A percentile compares a stretch with the other conserved stretches of the same genome.
These are phyloP conservation scores for Corvus hawaiiensis DNA, from an alignment of 2,113 vertebrate species.

Conservation along the genomic window DNA sequence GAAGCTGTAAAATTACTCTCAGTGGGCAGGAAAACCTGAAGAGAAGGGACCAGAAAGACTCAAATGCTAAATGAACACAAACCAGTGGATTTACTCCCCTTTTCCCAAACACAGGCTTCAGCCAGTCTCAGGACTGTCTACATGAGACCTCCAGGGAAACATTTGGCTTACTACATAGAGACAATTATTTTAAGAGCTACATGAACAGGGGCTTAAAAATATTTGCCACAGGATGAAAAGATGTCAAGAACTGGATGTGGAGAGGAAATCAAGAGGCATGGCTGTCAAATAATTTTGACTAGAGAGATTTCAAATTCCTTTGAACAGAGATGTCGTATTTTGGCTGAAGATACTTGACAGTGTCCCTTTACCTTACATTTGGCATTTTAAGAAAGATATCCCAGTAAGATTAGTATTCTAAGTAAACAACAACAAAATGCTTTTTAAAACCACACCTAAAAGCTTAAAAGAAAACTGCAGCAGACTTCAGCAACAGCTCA, in stretches of 20 bases:
- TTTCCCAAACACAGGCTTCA: background rate
- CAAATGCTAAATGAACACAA: background rate
- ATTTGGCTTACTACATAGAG: background rate
- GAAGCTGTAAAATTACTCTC: background rate
- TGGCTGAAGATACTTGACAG: background rate
- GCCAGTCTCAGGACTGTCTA: background rate
- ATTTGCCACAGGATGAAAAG: background rate
- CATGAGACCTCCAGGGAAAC: background rate
- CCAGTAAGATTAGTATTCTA: slow-evolving; percentile 22
- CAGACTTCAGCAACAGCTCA: background rate
- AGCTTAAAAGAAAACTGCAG: background rate
- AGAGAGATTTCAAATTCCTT: background rate
- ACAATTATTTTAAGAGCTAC: background rate
- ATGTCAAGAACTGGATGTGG: background rate
- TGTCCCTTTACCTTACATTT: slow-evolving; percentile 21
- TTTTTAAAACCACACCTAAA: slow-evolving; percentile 9
- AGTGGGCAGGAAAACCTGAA: background rate
- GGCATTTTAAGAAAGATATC: slow-evolving; percentile 26
- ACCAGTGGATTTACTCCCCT: background rate
- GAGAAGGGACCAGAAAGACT: background rate
- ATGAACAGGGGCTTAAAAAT: background rate
- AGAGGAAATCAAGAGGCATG: background rate
- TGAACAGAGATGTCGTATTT: background rate
- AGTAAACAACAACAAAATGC: slow-evolving; percentile 19
- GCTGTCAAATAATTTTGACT: background rate